A percentile compares a stretch with the other conserved stretches of the same genome.
Conservation (phyloP, 2,113 vertebrate genomes). For the Alligator sinensis region DNA sequence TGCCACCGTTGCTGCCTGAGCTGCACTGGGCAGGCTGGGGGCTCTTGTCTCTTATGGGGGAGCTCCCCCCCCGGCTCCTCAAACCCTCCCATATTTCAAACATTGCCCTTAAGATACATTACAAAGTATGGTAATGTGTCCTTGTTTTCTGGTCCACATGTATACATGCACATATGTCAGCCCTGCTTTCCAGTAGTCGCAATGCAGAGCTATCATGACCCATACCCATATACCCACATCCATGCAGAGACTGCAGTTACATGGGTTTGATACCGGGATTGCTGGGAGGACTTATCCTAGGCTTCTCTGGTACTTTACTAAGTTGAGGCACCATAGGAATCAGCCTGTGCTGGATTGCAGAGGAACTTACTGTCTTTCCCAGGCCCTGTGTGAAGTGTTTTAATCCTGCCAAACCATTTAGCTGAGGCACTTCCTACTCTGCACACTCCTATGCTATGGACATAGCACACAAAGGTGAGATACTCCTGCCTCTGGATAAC, state of each 20-base stretch:
- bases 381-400: background rate
- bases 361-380: background rate
- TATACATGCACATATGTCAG: no score
- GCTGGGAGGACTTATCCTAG: background rate
- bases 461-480: background rate
- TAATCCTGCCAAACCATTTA: background rate
- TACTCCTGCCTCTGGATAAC: background rate
- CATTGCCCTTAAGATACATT: no score
- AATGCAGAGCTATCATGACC: background rate
- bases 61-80: no score
- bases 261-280: background rate
- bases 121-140: no score
- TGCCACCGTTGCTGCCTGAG: no score
- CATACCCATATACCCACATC: fast-evolving
- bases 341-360: background rate
- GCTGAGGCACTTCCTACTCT: background rate
- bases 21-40: no score
- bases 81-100: no score
- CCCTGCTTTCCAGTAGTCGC: no score
- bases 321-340: background rate
- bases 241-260: fast-evolving
- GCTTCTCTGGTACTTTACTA: background rate
- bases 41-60: no score
- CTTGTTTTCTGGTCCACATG: no score
- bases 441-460: background rate